Conservation (phyloP, 2,888 invertebrate species). For the Oligia fasciuncula region DNA sequence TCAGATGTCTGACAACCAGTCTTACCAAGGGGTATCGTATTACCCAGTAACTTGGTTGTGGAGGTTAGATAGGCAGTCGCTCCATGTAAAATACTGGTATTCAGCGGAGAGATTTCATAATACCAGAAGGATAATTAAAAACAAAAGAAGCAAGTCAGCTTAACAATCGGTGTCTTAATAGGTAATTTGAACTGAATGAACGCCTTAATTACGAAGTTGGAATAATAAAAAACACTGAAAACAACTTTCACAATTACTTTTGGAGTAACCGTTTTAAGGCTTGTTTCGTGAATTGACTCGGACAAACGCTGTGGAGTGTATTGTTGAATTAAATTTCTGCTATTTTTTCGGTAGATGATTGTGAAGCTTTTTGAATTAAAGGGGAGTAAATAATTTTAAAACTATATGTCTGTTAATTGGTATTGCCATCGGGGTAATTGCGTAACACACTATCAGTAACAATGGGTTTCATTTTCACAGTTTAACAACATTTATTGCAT, state of each 20-base stretch:
- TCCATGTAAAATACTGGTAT: too few species aligned
- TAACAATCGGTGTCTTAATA: slow-evolving; percentile 53
- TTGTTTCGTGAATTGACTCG: slow-evolving; percentile 41
- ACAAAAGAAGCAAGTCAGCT: slow-evolving; percentile 57
- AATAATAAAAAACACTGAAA: slow-evolving; percentile 61
- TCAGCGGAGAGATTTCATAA: slow-evolving; percentile 33
- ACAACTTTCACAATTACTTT: slow-evolving; percentile 60
- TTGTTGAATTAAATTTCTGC: slow-evolving; percentile 24
- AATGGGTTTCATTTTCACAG: too few species aligned
- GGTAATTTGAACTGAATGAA: slow-evolving; percentile 59
- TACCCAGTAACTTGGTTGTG: too few species aligned
- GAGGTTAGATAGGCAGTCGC: too few species aligned
- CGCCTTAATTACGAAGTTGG: slow-evolving; percentile 56
- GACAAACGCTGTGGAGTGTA: slow-evolving; percentile 28
- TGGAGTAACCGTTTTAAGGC: slow-evolving; percentile 46
- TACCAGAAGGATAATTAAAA: slow-evolving; percentile 42
- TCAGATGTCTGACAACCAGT: too few species aligned
- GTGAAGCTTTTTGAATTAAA: neutral
- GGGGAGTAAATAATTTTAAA: neutral
- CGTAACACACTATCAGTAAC: too few species aligned
- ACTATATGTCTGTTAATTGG: neutral
- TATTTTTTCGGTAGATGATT: slow-evolving; percentile 5
- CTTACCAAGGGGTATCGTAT: too few species aligned
- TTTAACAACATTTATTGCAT: too few species aligned
- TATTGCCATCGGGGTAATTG: too few species aligned